Conservation (phyloP, 2,797 vertebrate genomes). For the Leuciscus waleckii region DNA sequence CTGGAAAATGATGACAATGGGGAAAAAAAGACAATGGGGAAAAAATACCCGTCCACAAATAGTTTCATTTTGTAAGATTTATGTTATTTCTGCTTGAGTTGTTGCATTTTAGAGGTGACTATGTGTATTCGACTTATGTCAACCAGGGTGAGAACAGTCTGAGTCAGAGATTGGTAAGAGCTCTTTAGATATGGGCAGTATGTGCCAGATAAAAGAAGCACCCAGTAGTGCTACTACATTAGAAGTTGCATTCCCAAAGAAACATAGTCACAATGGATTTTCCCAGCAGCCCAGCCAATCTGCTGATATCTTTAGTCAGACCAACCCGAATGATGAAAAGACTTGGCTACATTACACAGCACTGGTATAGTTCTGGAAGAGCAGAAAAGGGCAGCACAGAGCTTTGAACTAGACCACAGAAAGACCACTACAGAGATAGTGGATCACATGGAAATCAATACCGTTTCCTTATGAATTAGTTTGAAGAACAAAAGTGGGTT, state of each 20-base stretch:
- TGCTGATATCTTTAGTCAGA: conserved; percentile 64
- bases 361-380: conserved; percentile 67
- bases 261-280: conserved; percentile 67
- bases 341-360: conserved; percentile 65
- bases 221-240: conserved; percentile 57
- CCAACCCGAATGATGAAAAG: conserved; percentile 61
- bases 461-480: not conserved
- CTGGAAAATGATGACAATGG: not conserved
- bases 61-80: conserved; percentile 12
- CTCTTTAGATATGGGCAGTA: conserved; percentile 15
- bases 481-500: conserved; percentile 26
- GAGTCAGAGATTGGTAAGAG: conserved; percentile 41
- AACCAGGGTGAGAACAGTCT: conserved; percentile 31
- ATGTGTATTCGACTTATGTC: conserved; percentile 14
- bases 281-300: conserved; percentile 70
- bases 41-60: not conserved
- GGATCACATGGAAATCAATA: conserved; percentile 23
- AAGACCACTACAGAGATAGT: conserved; percentile 46
- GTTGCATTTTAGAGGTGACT: conserved; percentile 13
- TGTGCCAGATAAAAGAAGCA: conserved; percentile 39
- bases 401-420: conserved; percentile 26
- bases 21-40: not conserved
- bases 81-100: not conserved
- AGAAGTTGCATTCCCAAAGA: conserved; percentile 60
- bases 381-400: conserved; percentile 58